These are phyloP conservation scores for Actinia tenebrosa DNA, from an alignment of 64 coral and sea anemone species.

Conservation along the genomic window DNA sequence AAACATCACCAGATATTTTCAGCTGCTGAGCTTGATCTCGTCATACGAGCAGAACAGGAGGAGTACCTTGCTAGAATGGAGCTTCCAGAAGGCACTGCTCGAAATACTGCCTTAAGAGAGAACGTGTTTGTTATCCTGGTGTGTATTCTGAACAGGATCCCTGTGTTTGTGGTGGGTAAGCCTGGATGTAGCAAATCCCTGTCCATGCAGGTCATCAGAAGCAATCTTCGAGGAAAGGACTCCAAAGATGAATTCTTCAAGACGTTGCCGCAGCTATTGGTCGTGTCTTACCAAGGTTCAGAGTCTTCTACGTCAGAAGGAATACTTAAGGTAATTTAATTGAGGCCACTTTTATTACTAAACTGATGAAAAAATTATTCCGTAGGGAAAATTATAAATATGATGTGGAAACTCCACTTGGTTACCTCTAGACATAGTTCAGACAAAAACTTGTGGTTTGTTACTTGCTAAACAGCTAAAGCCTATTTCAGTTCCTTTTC, in stretches of 20 bases:
- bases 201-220: constrained; percentile 72
- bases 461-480: too few species aligned
- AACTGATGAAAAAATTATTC: not conserved
- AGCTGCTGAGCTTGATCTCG: not conserved
- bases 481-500: too few species aligned
- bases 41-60: constrained; percentile 56
- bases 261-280: constrained; percentile 50
- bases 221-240: constrained; percentile 66
- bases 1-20: not conserved
- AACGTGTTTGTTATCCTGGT: constrained; percentile 79
- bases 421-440: too few species aligned
- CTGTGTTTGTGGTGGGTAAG: constrained; percentile 80
- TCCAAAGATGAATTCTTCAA: constrained; percentile 58
- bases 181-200: constrained; percentile 77
- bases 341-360: not conserved
- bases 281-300: constrained; percentile 70
- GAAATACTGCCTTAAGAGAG: constrained; percentile 66
- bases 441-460: too few species aligned
- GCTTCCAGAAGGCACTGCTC: constrained; percentile 56
- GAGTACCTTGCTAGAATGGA: constrained; percentile 67
- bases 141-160: constrained; percentile 60
- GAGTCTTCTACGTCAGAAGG: constrained; percentile 73
- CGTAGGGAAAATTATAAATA: not conserved
- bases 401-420: too few species aligned
- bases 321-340: constrained; percentile 37